Percentiles rank a stretch among this genome's conserved stretches.
phyloP scores from a whole-genome alignment of 2,113 vertebrate species.

The Capra hircus region DNA sequence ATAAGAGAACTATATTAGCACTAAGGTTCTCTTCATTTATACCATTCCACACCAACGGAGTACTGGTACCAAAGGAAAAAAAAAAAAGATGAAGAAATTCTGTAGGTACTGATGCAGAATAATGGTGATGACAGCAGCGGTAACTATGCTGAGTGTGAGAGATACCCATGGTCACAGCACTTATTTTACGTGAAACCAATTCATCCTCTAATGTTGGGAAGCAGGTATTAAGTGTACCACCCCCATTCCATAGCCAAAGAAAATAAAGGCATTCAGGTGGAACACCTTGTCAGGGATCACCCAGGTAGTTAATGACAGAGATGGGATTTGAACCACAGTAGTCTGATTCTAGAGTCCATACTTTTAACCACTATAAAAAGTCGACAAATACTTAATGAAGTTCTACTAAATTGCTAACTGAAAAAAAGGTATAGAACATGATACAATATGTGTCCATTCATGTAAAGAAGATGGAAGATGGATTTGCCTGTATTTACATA shows the following conservation, averaged over 20 bases:
- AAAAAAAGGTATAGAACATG: not conserved
- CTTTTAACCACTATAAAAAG: not conserved
- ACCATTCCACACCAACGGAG: not conserved
- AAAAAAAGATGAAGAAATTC: not conserved
- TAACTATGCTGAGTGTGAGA: not conserved
- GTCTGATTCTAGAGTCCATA: not conserved
- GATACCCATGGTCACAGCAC: not conserved
- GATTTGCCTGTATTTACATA: not conserved
- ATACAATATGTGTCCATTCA: not conserved
- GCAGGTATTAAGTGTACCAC: not conserved
- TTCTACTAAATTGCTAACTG: not conserved
- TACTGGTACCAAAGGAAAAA: not conserved
- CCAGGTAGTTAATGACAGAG: not conserved
- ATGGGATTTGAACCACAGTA: not conserved
- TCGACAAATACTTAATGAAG: not conserved
- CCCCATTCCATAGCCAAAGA: not conserved
- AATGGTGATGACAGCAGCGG: not conserved
- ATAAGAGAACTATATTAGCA: not conserved
- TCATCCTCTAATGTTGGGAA: not conserved
- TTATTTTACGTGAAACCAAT: not conserved
- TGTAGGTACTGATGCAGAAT: not conserved
- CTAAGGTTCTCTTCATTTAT: not conserved
- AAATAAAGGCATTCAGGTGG: not conserved
- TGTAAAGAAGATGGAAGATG: not conserved
- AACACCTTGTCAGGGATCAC: not conserved